Evolutionary conservation across 2,797 vertebrate genomes (phyloP).

Genomic region (Falco cherrug): DNA sequence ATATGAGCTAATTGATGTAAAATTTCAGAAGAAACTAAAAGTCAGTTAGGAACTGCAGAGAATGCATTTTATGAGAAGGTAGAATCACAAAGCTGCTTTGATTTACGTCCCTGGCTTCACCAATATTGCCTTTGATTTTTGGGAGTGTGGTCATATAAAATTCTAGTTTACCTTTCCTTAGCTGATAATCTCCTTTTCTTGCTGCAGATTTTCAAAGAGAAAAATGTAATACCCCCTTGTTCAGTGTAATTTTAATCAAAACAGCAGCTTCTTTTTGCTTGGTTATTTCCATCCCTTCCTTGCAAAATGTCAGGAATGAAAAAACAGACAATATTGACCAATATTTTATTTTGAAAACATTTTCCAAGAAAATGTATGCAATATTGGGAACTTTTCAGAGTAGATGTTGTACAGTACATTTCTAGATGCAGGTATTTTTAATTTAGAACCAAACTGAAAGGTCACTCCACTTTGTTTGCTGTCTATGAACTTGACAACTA

Average conservation of each 20-base stretch:
- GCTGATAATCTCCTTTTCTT: neutral
- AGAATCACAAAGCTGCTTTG: slow-evolving; percentile 10
- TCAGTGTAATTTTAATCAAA: neutral
- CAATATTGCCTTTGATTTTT: neutral
- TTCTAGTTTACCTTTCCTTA: neutral
- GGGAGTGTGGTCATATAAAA: neutral
- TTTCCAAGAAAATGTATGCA: neutral
- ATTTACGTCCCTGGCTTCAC: neutral
- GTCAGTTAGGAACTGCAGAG: neutral
- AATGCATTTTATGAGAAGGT: neutral
- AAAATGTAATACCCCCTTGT: neutral
- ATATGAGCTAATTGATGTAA: slow-evolving; percentile 13
- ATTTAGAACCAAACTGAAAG: neutral
- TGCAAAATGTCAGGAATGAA: neutral
- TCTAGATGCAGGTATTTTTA: neutral
- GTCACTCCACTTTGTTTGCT: neutral
- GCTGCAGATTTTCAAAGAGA: neutral
- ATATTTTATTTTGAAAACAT: neutral
- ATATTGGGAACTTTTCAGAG: neutral
- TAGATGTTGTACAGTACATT: neutral
- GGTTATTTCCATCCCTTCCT: neutral
- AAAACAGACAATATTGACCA: neutral
- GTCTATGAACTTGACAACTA: neutral
- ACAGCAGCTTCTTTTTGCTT: neutral
- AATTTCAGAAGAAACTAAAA: slow-evolving; percentile 21